Conservation (phyloP, 2,113 vertebrate genomes). For the Pseudorectes ferrugineus region DNA sequence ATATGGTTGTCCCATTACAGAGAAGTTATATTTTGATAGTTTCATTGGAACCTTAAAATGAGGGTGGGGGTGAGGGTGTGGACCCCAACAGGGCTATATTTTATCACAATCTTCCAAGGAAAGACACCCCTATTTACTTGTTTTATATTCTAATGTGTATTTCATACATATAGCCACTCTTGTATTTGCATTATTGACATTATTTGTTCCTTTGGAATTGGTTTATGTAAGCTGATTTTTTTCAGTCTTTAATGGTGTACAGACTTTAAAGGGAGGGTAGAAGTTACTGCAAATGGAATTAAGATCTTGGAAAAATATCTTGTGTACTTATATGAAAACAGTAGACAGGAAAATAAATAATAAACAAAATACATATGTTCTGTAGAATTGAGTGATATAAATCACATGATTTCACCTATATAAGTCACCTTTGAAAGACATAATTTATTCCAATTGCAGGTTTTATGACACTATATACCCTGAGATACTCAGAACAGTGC, state of each 20-base stretch:
- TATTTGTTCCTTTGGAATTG: not conserved
- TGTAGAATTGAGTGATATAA: not conserved
- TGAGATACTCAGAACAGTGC: not conserved
- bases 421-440: not conserved
- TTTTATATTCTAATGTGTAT: not conserved
- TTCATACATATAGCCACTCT: not conserved
- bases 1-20: not conserved
- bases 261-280: not conserved
- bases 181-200: not conserved
- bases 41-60: not conserved
- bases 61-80: too few relatives aligned
- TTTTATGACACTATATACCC: not conserved
- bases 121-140: rapidly evolving
- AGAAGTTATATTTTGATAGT: not conserved
- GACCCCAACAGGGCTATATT: not conserved
- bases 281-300: not conserved
- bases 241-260: not conserved
- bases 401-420: not conserved
- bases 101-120: not conserved
- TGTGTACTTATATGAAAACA: not conserved
- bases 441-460: not conserved
- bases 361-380: not conserved
- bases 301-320: not conserved
- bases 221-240: not conserved
- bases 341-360: not conserved